Conservation (phyloP, 1,140 invertebrate genomes). For the Drosophila persimilis region DNA sequence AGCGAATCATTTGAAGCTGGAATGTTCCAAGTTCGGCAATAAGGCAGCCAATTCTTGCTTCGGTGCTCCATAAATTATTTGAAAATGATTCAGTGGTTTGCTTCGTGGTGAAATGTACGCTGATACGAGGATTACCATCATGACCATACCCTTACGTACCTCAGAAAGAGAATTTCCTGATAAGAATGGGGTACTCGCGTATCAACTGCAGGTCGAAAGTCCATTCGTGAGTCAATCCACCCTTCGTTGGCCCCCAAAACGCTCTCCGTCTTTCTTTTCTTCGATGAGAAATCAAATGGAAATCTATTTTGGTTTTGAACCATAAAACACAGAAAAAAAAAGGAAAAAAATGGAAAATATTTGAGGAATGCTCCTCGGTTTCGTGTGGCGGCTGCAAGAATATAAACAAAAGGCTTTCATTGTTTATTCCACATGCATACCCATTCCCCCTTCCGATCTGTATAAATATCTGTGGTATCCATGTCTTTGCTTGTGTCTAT, state of each 20-base stretch:
- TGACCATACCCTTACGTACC: too few species aligned
- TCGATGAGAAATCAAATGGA: conserved; percentile 17
- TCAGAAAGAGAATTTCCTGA: too few species aligned
- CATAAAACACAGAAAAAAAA: not conserved
- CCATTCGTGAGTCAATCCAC: too few species aligned
- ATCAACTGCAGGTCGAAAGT: too few species aligned
- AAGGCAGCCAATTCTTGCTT: too few species aligned
- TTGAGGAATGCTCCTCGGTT: conserved; percentile 37
- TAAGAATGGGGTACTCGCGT: too few species aligned
- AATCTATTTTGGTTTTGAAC: conserved; percentile 5
- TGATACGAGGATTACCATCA: too few species aligned
- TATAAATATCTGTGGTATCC: conserved; percentile 17
- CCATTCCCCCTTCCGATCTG: conserved; percentile 28
- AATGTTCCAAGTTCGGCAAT: too few species aligned
- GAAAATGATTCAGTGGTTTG: too few species aligned
- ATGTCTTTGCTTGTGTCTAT: conserved; percentile 20
- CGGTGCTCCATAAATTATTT: too few species aligned
- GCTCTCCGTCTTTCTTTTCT: not conserved
- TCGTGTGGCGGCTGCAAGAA: conserved; percentile 7
- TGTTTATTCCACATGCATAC: conserved; percentile 49
- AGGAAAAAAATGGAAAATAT: conserved; percentile 39
- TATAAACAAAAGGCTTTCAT: conserved; percentile 63
- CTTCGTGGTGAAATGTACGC: too few species aligned
- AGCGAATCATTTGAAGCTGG: not conserved
- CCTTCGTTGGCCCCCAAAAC: too few species aligned